Conservation (phyloP, 2,113 vertebrate species). For the Melanotaenia duboulayi region DNA sequence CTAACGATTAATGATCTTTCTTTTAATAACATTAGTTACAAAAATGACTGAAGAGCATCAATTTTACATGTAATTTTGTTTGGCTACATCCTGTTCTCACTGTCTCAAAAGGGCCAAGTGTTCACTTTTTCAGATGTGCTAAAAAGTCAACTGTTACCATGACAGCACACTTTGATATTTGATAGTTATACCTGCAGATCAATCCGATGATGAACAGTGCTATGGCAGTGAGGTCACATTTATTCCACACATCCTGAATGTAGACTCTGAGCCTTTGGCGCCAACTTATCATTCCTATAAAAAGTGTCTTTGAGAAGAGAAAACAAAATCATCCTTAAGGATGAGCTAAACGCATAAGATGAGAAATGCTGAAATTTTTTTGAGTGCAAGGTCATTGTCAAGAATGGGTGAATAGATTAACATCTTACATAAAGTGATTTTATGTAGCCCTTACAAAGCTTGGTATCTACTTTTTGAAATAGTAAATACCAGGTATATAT, state of each 20-base stretch:
- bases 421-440: too few relatives aligned
- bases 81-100: too few relatives aligned
- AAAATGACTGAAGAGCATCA: too few relatives aligned
- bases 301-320: constrained; percentile 73
- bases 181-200: constrained; percentile 81
- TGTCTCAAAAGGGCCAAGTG: too few relatives aligned
- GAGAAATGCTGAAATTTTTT: too few relatives aligned
- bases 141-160: not conserved
- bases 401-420: not conserved
- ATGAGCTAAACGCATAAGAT: not conserved
- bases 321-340: not conserved
- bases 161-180: not conserved
- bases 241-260: constrained; percentile 89
- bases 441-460: too few relatives aligned
- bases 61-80: too few relatives aligned
- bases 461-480: not conserved
- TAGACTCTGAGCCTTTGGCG: constrained; percentile 82
- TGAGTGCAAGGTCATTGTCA: not conserved
- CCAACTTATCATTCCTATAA: constrained; percentile 73
- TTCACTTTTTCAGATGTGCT: not conserved
- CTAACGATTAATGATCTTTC: too few relatives aligned
- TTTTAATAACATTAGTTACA: too few relatives aligned
- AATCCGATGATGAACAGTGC: constrained; percentile 85
- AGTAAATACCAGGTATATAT: not conserved
- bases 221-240: constrained; percentile 87